Evolutionary conservation across 2,888 invertebrate genomes (phyloP), one percentile per base, ranked within the genome.

Genomic region (Drosophila algonquin): DNA sequence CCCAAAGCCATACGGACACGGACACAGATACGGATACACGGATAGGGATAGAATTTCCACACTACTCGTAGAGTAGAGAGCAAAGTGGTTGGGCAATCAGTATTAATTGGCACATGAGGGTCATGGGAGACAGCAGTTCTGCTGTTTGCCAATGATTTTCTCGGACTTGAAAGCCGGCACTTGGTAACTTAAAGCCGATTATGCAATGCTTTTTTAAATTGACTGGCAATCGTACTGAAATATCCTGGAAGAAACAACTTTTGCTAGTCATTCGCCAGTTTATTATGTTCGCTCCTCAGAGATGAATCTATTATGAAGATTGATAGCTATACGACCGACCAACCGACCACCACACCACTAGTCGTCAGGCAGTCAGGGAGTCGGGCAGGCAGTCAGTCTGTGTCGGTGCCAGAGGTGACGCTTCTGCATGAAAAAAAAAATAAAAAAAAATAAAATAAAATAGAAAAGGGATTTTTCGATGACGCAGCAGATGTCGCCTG

Each of bases 281-380:
- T 71, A 60, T 54, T 71, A 61, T 53, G 54, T 16, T 47, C 30
- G 5, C 35, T 24, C 32, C 5, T 40, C 47, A 48, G 50, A 58
- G 75, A 73, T 75, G 69, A 59, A 69, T 62, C 72, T 70, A 46
- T 63, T 64, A 81, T 69, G 63, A 83, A 83, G 83, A 88, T 80
- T 88, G 81, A 86, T 80, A 77, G 51, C 67, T 46, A 62, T 63
- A n/a, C 40, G 40, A 40, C 40, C 74, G 63, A 30, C 30, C 30
- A 7, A 8, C 30, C 30, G 8, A 6, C 74, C 62, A 54, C 71
- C 62, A 57, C 62, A 54, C 71, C 62, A 57, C 59, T 57, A 60
- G 35, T 12, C 35, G 27, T 27, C 27, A 27, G 27, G 27, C 7
- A 7, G 72, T 54, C 53, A 68, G 46, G 56, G 47, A 74, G 18